Percentiles rank a stretch among this genome's conserved stretches.
phyloP scores from a whole-genome alignment of 2,888 invertebrate genomes.

The Leptinotarsa peninsularis region DNA sequence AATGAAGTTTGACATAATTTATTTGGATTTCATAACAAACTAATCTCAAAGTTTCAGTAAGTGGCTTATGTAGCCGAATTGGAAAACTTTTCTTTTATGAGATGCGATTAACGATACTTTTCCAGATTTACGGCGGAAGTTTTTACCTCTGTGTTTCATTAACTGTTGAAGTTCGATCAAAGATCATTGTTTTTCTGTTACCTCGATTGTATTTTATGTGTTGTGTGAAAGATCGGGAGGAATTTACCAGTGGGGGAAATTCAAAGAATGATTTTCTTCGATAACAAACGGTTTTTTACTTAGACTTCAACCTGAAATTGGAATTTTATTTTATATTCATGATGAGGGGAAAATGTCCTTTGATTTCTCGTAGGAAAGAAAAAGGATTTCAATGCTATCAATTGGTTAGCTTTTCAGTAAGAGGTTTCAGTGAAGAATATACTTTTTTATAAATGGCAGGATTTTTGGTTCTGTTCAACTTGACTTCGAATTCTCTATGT shows the following conservation, averaged over 20 bases:
- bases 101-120: constrained; percentile 23
- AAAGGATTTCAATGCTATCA: too few relatives aligned
- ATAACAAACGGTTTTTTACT: too few relatives aligned
- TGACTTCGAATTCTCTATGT: too few relatives aligned
- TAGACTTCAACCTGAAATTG: too few relatives aligned
- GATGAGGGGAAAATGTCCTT: too few relatives aligned
- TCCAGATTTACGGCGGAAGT: constrained; percentile 19
- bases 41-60: constrained; percentile 22
- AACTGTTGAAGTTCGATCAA: not conserved
- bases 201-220: not conserved
- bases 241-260: not conserved
- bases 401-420: too few relatives aligned
- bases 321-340: too few relatives aligned
- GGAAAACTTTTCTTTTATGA: constrained; percentile 24
- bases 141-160: constrained; percentile 7
- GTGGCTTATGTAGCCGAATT: constrained; percentile 22
- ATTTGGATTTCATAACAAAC: constrained; percentile 23
- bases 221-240: not conserved
- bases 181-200: not conserved
- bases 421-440: too few relatives aligned
- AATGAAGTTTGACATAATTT: not conserved
- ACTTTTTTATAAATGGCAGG: too few relatives aligned
- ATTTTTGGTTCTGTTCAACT: too few relatives aligned
- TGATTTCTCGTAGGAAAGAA: too few relatives aligned
- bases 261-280: too few relatives aligned